A percentile compares a stretch with the other conserved stretches of the same genome.
Conservation (phyloP, 2,797 vertebrate genomes). For the Microctenopoma stevenorrisi region DNA sequence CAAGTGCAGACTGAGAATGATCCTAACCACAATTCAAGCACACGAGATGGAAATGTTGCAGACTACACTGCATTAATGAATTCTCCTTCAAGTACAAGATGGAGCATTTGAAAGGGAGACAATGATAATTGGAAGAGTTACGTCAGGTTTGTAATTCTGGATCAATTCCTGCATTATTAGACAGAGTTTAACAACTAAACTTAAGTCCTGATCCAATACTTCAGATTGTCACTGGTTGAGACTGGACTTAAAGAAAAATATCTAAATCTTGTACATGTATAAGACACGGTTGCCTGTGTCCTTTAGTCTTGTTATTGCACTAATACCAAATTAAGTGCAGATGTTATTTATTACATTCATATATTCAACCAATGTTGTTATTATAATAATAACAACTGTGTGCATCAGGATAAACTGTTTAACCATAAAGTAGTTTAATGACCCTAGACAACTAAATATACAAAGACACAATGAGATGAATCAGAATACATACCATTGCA, state of each 20-base stretch:
- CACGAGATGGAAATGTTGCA: conserved; percentile 13
- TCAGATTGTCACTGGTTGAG: background rate
- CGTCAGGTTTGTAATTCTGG: conserved; percentile 31
- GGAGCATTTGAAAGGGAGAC: conserved; percentile 18
- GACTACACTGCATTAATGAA: conserved; percentile 23
- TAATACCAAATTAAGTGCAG: background rate
- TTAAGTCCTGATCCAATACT: no score
- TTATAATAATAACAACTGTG: background rate
- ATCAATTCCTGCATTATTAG: conserved; percentile 16
- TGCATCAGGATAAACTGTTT: background rate
- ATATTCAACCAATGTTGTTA: background rate
- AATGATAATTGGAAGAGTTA: conserved; percentile 16
- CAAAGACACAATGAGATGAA: no score
- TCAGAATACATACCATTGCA: no score
- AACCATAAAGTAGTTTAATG: background rate
- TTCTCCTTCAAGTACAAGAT: conserved; percentile 17
- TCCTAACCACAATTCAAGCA: conserved; percentile 5
- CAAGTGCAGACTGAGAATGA: conserved; percentile 31
- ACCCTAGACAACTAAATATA: no score
- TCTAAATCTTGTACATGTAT: background rate
- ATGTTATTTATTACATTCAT: background rate
- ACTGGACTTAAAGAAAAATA: background rate
- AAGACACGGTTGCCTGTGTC: no score
- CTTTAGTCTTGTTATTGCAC: no score
- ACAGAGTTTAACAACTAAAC: background rate